These are phyloP conservation scores for Pseudoatta argentina DNA, from an alignment of 1,140 invertebrate species.

Conservation along the genomic window DNA sequence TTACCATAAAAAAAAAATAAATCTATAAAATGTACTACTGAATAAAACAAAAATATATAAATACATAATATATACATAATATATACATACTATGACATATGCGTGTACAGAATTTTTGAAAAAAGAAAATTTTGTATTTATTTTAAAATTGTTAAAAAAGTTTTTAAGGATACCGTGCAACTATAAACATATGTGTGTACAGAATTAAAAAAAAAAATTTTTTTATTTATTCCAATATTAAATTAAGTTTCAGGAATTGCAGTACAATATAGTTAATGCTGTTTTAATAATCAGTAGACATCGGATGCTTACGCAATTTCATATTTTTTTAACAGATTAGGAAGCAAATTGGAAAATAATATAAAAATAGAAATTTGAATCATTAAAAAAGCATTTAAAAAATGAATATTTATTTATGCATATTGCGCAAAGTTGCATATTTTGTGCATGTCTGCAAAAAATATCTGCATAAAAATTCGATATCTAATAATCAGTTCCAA, in stretches of 20 bases:
- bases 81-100: not conserved
- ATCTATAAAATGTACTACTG: not conserved
- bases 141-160: not conserved
- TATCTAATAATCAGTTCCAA: not conserved
- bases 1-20: not conserved
- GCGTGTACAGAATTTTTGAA: not conserved
- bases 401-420: too few relatives aligned
- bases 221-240: too few relatives aligned
- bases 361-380: too few relatives aligned
- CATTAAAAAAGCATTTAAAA: too few relatives aligned
- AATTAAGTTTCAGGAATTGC: not conserved
- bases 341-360: too few relatives aligned
- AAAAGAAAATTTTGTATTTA: not conserved
- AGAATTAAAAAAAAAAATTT: not conserved
- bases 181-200: not conserved
- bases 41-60: constrained; percentile 9
- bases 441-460: too few relatives aligned
- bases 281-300: not conserved
- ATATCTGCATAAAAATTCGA: too few relatives aligned
- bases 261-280: not conserved
- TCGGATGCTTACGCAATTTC: too few relatives aligned
- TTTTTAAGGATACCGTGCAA: not conserved
- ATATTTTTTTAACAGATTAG: too few relatives aligned
- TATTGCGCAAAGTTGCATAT: too few relatives aligned
- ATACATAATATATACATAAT: not conserved